A percentile compares a stretch with the other conserved stretches of the same genome.
Evolutionary conservation across 2,888 invertebrate species (phyloP).

Genomic region (Octonoba sinensis): DNA sequence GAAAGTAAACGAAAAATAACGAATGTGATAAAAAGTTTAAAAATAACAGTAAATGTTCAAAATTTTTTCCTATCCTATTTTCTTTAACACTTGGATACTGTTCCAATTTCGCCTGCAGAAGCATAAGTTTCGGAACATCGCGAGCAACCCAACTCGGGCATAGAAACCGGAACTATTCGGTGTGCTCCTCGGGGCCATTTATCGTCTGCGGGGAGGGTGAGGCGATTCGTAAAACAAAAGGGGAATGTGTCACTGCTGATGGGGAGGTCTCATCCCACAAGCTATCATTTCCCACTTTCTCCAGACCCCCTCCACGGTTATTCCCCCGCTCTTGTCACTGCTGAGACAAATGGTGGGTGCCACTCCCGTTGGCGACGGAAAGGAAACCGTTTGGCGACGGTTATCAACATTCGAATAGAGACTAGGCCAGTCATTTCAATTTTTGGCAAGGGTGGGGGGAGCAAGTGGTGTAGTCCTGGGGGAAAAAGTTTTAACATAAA

Average conservation of each 20-base stretch:
- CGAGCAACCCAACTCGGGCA: not conserved
- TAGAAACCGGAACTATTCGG: not conserved
- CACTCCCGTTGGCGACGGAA: constrained; percentile 7
- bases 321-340: constrained; percentile 28
- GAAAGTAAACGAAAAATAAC: no score
- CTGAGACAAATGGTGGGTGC: constrained; percentile 22
- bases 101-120: not conserved
- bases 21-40: no score
- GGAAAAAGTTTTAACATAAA: no score
- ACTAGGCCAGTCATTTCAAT: no score
- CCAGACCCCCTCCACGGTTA: not conserved
- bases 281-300: constrained; percentile 58
- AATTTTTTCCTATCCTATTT: no score
- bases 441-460: no score
- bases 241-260: constrained; percentile 43
- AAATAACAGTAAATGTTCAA: no score
- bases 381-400: no score
- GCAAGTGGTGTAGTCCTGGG: no score
- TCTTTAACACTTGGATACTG: no score
- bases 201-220: not conserved
- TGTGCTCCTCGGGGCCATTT: not conserved
- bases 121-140: not conserved
- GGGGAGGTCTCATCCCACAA: constrained; percentile 22
- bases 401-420: no score
- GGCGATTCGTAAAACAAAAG: constrained; percentile 3